These are phyloP conservation scores for Olivierus martensii DNA, from an alignment of 1,140 invertebrate species.

Conservation along the genomic window DNA sequence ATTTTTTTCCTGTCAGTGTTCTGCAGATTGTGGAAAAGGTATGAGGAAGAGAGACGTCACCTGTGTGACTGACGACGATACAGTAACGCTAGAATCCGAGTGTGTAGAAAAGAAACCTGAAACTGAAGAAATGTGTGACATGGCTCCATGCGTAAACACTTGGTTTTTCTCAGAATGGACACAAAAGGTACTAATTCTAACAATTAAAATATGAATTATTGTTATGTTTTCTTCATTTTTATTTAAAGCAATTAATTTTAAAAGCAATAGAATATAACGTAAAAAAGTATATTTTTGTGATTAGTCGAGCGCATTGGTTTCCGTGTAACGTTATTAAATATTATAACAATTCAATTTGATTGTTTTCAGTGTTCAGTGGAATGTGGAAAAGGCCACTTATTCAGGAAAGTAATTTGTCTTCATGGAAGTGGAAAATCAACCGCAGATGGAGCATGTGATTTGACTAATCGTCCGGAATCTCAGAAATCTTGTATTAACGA, in stretches of 20 bases:
- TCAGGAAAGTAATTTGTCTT: constrained; percentile 16
- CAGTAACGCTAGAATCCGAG: constrained; percentile 18
- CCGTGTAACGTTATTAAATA: too few relatives aligned
- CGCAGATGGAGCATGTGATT: constrained; percentile 32
- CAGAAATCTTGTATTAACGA: constrained; percentile 44
- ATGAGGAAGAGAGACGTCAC: constrained; percentile 30
- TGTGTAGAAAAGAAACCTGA: constrained; percentile 29
- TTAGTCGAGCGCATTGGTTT: too few relatives aligned
- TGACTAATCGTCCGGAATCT: constrained; percentile 38
- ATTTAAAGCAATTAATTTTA: too few relatives aligned
- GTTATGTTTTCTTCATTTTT: too few relatives aligned
- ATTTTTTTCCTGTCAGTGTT: constrained; percentile 31
- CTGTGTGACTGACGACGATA: constrained; percentile 26
- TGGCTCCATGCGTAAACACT: constrained; percentile 31
- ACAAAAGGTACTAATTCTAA: constrained; percentile 27
- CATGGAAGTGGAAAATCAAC: constrained; percentile 17
- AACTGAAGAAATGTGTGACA: constrained; percentile 36
- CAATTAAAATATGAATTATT: too few relatives aligned
- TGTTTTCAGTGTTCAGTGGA: constrained; percentile 30
- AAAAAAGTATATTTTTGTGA: too few relatives aligned
- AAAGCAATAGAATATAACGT: too few relatives aligned
- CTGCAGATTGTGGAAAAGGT: constrained; percentile 37
- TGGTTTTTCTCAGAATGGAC: constrained; percentile 38
- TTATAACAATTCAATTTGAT: not conserved
- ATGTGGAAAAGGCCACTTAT: constrained; percentile 48